phyloP scores from a whole-genome alignment of 2,797 vertebrate genomes.

The Harpagifer antarcticus region DNA sequence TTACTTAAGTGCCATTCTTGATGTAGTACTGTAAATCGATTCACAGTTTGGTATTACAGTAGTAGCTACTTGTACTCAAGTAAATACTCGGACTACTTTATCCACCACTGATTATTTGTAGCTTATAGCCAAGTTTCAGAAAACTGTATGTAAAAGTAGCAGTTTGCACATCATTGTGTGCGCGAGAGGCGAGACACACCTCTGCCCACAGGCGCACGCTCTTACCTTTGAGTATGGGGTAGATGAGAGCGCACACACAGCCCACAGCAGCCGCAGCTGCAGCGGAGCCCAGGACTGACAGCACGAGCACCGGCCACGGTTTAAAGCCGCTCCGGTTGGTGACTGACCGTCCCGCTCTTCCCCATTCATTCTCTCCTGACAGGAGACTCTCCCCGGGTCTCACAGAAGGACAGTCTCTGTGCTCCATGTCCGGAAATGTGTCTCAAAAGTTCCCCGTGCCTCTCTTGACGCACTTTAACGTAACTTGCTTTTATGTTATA shows the following conservation, averaged over 20 bases:
- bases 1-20: too few species aligned
- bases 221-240: constrained; percentile 83
- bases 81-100: too few species aligned
- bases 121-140: too few species aligned
- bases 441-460: background rate
- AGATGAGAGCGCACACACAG: constrained; percentile 73
- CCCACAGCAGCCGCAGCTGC: constrained; percentile 61
- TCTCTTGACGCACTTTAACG: background rate
- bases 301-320: constrained; percentile 55
- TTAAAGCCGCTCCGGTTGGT: background rate
- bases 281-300: constrained; percentile 73
- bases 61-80: too few species aligned
- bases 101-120: too few species aligned
- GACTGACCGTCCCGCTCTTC: background rate
- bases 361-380: background rate
- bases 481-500: fast-evolving
- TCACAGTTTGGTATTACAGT: too few species aligned
- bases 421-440: background rate
- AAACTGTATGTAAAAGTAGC: too few species aligned
- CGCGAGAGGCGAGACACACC: background rate
- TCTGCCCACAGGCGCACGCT: background rate
- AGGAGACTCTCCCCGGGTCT: background rate
- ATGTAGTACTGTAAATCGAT: too few species aligned
- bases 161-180: too few species aligned
- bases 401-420: background rate